Percentiles rank a stretch among this genome's conserved stretches.
These are phyloP conservation scores for Leptarthrus brevirostris DNA, from an alignment of 2,888 invertebrate genomes.

Conservation along the genomic window DNA sequence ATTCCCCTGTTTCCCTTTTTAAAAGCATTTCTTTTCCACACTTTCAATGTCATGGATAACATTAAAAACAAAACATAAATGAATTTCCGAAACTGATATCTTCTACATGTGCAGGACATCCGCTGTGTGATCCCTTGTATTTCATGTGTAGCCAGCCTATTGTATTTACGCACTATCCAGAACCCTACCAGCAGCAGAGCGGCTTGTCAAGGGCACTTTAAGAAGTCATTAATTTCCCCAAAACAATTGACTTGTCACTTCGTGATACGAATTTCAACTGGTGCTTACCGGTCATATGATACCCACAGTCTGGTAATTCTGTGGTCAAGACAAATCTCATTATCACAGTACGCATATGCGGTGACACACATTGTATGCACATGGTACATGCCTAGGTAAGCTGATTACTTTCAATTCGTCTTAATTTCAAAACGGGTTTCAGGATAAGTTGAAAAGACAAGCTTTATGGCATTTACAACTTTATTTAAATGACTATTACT, in stretches of 20 bases:
- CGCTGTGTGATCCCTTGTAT: constrained; percentile 23
- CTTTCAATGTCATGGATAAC: constrained; percentile 18
- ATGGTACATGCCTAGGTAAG: too few species aligned
- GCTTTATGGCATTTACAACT: too few species aligned
- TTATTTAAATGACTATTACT: too few species aligned
- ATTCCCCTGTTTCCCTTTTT: too few species aligned
- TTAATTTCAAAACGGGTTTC: too few species aligned
- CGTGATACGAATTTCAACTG: too few species aligned
- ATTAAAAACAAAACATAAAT: constrained; percentile 22
- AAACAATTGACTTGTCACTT: constrained; percentile 46
- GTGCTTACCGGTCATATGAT: constrained; percentile 8
- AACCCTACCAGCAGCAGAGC: constrained; percentile 6
- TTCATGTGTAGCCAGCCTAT: not conserved
- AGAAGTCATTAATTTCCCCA: constrained; percentile 31
- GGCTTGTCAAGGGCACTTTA: constrained; percentile 14
- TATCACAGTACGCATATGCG: constrained; percentile 21
- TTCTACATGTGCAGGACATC: constrained; percentile 47
- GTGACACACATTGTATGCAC: not conserved
- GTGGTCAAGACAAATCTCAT: constrained; percentile 2
- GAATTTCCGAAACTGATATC: constrained; percentile 42
- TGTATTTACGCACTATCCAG: not conserved
- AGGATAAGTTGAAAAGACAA: too few species aligned
- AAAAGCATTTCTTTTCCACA: constrained; percentile 24
- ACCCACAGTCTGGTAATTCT: not conserved
- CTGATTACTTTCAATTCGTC: too few species aligned